These are phyloP conservation scores for Notodonta ziczac DNA, from an alignment of 2,888 invertebrate species.

Conservation along the genomic window DNA sequence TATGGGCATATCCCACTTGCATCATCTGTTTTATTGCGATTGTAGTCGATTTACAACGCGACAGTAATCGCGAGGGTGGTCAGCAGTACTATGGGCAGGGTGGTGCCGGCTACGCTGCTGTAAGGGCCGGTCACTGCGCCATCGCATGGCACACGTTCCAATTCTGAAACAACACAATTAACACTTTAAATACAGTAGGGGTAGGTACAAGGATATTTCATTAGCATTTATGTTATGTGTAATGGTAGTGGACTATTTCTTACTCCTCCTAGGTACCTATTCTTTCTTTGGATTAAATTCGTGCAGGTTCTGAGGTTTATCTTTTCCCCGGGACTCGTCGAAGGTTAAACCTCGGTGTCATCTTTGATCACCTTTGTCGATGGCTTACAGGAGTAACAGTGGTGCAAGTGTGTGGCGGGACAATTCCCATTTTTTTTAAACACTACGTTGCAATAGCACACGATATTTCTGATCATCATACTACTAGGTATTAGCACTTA, in stretches of 20 bases:
- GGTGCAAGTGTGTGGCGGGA: too few relatives aligned
- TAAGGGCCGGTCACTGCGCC: conserved; percentile 80
- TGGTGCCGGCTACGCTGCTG: conserved; percentile 78
- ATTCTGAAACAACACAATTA: conserved; percentile 58
- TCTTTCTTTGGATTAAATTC: too few relatives aligned
- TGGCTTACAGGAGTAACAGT: too few relatives aligned
- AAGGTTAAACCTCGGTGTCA: too few relatives aligned
- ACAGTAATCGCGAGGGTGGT: conserved; percentile 75
- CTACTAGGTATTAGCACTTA: too few relatives aligned
- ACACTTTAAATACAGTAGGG: neutral
- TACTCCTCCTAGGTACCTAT: neutral
- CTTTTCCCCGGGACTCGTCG: too few relatives aligned
- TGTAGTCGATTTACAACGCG: conserved; percentile 61
- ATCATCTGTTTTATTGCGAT: conserved; percentile 7
- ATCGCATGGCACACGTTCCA: conserved; percentile 78
- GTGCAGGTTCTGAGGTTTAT: neutral
- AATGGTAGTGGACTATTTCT: neutral
- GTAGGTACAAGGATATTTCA: too few relatives aligned
- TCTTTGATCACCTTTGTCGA: too few relatives aligned
- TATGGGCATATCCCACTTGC: conserved; percentile 22
- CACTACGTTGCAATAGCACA: too few relatives aligned
- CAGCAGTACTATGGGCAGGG: conserved; percentile 68
- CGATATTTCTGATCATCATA: too few relatives aligned
- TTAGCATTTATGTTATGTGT: too few relatives aligned
- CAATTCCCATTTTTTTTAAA: too few relatives aligned